Evolutionary conservation across 2,888 invertebrate species (phyloP).

Genomic region (Leptopilina drosophilae): DNA sequence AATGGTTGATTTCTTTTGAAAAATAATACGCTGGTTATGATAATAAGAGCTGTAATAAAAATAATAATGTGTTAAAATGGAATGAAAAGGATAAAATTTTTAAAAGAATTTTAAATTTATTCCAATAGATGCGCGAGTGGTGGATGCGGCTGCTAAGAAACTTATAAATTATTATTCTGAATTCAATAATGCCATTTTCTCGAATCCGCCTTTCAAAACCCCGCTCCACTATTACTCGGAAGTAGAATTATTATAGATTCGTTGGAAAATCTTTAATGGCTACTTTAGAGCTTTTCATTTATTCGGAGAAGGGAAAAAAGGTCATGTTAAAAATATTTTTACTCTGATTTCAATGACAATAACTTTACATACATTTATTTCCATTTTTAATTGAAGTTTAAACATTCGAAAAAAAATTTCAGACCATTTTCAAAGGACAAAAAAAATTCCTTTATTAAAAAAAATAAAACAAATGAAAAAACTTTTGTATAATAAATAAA

Average conservation of each 20-base stretch:
- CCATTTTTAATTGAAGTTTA: too few species aligned
- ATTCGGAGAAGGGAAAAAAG: neutral
- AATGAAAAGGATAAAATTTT: neutral
- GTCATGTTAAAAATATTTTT: too few species aligned
- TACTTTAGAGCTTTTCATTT: neutral
- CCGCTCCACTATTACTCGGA: neutral
- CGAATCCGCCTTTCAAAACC: neutral
- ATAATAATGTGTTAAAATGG: neutral
- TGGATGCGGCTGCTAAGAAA: neutral
- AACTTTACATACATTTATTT: too few species aligned
- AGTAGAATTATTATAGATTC: neutral
- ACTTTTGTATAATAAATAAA: too few species aligned
- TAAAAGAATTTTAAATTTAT: conserved; percentile 15
- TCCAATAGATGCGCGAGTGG: conserved; percentile 1
- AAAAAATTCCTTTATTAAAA: too few species aligned
- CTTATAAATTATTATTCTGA: conserved; percentile 25
- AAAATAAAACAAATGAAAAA: too few species aligned
- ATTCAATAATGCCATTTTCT: conserved; percentile 22
- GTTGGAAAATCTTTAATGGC: conserved; percentile 1
- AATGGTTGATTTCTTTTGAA: neutral
- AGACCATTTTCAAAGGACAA: too few species aligned
- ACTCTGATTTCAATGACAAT: too few species aligned
- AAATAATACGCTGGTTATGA: neutral
- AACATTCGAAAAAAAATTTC: too few species aligned
- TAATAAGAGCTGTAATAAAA: too few species aligned